A percentile compares a stretch with the other conserved stretches of the same genome.
Conservation (phyloP, 2,888 invertebrate genomes). For the Ichneumon xanthorius region DNA sequence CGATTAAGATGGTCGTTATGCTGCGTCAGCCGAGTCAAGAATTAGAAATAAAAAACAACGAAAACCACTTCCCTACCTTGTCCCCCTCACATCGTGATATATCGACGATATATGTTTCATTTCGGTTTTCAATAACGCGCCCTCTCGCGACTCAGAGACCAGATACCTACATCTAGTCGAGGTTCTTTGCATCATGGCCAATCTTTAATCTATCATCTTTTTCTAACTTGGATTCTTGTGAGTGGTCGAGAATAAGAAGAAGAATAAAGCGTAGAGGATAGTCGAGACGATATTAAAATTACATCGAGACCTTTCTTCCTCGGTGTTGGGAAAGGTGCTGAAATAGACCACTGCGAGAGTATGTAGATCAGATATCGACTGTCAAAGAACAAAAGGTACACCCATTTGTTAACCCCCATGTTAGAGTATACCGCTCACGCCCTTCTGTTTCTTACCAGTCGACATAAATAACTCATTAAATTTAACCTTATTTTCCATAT, state of each 20-base stretch:
- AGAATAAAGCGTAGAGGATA: slow-evolving; percentile 25
- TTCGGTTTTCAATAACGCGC: slow-evolving; percentile 72
- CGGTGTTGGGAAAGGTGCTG: slow-evolving; percentile 2
- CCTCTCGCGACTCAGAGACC: slow-evolving; percentile 11
- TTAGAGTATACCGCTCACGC: too few relatives aligned
- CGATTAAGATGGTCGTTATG: slow-evolving; percentile 78
- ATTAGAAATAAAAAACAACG: slow-evolving; percentile 67
- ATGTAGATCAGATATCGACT: not conserved
- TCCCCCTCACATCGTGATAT: slow-evolving; percentile 68
- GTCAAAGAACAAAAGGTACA: too few relatives aligned
- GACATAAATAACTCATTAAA: too few relatives aligned
- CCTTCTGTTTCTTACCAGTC: too few relatives aligned
- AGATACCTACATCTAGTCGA: not conserved
- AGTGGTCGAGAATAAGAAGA: not conserved
- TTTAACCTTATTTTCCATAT: too few relatives aligned
- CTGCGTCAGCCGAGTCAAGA: slow-evolving; percentile 72
- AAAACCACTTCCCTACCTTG: slow-evolving; percentile 12
- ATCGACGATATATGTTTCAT: slow-evolving; percentile 75
- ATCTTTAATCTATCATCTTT: slow-evolving; percentile 34
- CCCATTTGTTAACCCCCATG: too few relatives aligned
- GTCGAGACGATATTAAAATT: slow-evolving; percentile 53
- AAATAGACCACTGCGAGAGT: not conserved
- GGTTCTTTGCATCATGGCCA: slow-evolving; percentile 21
- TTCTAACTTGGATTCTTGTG: slow-evolving; percentile 29
- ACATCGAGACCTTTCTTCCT: slow-evolving; percentile 30